Evolutionary conservation across 2,797 vertebrate species (phyloP).

Genomic region (Eidolon dupreanum): DNA sequence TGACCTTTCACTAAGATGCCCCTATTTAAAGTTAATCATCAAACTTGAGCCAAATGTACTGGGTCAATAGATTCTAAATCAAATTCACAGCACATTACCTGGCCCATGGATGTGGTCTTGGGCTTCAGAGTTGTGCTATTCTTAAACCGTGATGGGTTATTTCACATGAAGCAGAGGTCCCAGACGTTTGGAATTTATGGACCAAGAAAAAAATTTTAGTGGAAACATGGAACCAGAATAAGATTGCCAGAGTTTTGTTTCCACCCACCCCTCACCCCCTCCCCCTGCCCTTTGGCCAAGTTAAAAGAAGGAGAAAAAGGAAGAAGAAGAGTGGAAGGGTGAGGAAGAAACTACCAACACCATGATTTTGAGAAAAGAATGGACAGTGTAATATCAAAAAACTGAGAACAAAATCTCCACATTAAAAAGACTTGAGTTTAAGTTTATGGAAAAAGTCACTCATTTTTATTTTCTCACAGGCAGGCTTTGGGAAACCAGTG

Average conservation of each 20-base stretch:
- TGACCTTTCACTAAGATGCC: background rate
- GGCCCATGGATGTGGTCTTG: too few species aligned
- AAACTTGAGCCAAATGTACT: background rate
- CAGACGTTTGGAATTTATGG: background rate
- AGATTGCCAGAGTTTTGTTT: background rate
- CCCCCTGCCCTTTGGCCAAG: background rate
- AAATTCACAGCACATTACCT: background rate
- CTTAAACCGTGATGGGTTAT: background rate
- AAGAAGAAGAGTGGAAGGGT: accelerated
- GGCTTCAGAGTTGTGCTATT: background rate
- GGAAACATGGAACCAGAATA: background rate
- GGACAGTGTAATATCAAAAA: background rate
- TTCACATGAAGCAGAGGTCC: background rate
- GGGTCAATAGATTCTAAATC: background rate
- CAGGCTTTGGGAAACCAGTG: background rate
- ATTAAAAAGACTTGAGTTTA: background rate
- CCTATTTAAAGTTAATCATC: background rate
- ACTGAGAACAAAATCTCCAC: background rate
- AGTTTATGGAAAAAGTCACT: background rate
- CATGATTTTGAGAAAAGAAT: background rate
- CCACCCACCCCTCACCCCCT: too few species aligned
- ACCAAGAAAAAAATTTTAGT: background rate
- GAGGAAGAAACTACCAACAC: background rate
- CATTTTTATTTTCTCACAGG: background rate
- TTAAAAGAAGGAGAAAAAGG: background rate